Evolutionary conservation across 2,888 invertebrate species (phyloP), one percentile per base, ranked within the genome.

Genomic region (Deilephila porcellus): DNA sequence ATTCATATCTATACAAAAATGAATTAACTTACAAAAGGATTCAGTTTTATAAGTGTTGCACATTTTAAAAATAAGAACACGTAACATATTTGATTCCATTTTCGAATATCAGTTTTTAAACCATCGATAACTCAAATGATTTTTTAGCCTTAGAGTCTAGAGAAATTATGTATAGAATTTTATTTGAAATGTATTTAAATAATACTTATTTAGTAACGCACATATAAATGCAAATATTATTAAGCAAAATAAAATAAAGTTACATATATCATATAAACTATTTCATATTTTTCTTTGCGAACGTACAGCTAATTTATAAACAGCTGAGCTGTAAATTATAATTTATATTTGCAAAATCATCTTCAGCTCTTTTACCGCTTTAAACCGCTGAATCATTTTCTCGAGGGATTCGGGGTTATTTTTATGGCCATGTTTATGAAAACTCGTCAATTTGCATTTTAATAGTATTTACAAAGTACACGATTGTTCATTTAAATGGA

Each of bases 401-500:
- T 56, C 56, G 56, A 56, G 56, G 56, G 56, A 60, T 60, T 60
- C 29, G 60, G 29, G 29, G 20, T 60, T 60, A 29, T 60, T 60
- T 29, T 29, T 60, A 29, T 29, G 29, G 56, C 56, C 56, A 56
- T 56, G 56, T 56, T 56, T 56, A 56, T 56, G 56, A n/a, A 53
- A 56, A 56, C 56, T 56, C 56, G 56, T n/a, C 56, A 56, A 56
- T 56, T 56, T 56, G 56, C 56, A 56, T 56, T 56, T 56, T 56
- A 56, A 56, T 56, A 56, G 56, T 56, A 56, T 56, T 56, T 56
- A 56, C 56, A 56, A n/a, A 19, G n/a, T 56, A 56, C 56, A 56
- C 4, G 56, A n/a, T 56, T 56, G 56, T 56, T n/a, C n/a, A 56
- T 56, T 56, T 56, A 56, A n/a, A 56, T 1, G 56, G 56, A n/a